A percentile compares a stretch with the other conserved stretches of the same genome.
phyloP scores from a whole-genome alignment of 30 jellyfish, hydroid and myxozoan species.

The Phacellophora camtschatica region DNA sequence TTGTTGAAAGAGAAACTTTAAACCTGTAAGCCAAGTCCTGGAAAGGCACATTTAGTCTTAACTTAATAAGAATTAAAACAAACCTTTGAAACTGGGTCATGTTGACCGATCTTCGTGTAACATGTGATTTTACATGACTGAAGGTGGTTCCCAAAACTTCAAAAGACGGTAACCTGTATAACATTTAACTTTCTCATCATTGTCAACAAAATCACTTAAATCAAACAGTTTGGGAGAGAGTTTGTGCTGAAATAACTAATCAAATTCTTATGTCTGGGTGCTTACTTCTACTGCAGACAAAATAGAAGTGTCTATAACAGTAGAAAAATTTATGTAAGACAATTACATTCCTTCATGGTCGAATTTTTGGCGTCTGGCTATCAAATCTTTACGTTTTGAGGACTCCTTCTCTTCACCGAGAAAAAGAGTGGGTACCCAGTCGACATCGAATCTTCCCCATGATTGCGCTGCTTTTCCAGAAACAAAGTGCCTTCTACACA shows the following conservation, averaged over 20 bases:
- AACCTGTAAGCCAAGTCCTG: constrained; percentile 70
- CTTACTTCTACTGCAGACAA: too few species aligned
- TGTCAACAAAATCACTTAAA: constrained; percentile 18
- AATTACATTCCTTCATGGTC: constrained; percentile 24
- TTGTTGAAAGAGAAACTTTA: constrained; percentile 37
- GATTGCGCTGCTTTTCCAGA: constrained; percentile 50
- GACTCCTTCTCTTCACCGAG: constrained; percentile 62
- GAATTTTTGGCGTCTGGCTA: constrained; percentile 32
- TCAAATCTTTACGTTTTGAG: constrained; percentile 16
- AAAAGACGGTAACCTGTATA: constrained; percentile 59
- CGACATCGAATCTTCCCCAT: constrained; percentile 30
- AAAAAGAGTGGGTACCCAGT: constrained; percentile 52
- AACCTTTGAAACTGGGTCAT: constrained; percentile 34
- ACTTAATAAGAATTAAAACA: constrained; percentile 42
- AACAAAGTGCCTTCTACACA: constrained; percentile 49
- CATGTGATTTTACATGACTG: constrained; percentile 36
- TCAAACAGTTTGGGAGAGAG: constrained; percentile 33
- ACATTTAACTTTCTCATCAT: constrained; percentile 43
- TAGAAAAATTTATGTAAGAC: constrained; percentile 24
- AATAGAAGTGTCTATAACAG: too few species aligned
- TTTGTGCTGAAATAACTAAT: not conserved
- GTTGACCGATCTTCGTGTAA: not conserved
- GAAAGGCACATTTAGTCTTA: constrained; percentile 39
- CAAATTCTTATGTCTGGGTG: constrained; percentile 36
- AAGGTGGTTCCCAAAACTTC: constrained; percentile 47